Evolutionary conservation across 92 coral and sea anemone species (phyloP), one percentile per base, ranked within the genome.

Genomic region (Zoanthus solanderi): DNA sequence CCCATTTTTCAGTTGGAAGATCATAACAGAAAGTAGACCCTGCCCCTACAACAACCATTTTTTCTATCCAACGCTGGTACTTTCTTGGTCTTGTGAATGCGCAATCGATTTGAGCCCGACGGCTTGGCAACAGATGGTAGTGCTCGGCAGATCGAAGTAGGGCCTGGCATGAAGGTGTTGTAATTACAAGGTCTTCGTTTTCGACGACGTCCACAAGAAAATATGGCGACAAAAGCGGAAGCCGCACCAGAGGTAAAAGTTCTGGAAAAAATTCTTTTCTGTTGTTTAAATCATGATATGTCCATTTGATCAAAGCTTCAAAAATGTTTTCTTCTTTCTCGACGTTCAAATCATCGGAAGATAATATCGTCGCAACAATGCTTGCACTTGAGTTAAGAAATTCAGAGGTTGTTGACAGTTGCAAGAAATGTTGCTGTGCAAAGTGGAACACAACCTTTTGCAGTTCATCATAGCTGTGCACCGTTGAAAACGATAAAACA

Each of bases 141-240:
- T 46, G 85, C 52, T 81, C 32, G 12, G 85, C 75, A 17, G 42
- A 44, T 9, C 85, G 75, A 10, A 81, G 76, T 15, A 65, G 46
- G 23, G 42, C 61, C 75, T 46, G 73, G 45, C 85, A 81, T 13
- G 85, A 81, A 9, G 61, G 85, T 42, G 60, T 65, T 6, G 60
- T 2, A 44, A 29, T 66, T 14, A 81, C 85, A 9, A 81, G 75
- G 2, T 81, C 45, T 42, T 81, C 85, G 10, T 65, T 32, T 23
- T 81, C 85, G 7, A 81, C 85, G 52, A 81, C 76, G 44, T 81
- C 85, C 9, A 81, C 75, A 66, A 81, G 85, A 81, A 81, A 81
- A 30, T 81, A 81, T 23, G 85, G 85, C 46, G 85, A 81, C 18
- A 81, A 18, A 15, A 81, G 34, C 12, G 85, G 85, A 1, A 81